Evolutionary conservation across 2,888 invertebrate species (phyloP), one percentile per base, ranked within the genome.

Genomic region (Heliconius charithonia): DNA sequence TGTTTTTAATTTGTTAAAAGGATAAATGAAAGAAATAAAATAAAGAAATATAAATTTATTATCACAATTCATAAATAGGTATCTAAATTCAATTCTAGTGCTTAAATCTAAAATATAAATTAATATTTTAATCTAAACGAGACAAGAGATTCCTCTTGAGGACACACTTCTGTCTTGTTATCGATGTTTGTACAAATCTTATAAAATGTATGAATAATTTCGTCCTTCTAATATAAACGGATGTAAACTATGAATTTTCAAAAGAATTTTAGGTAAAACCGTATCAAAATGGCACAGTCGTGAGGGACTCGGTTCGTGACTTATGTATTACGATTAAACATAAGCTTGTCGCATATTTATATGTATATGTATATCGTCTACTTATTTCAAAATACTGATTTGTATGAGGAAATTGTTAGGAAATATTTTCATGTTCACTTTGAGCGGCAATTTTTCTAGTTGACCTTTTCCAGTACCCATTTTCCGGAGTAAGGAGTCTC

Each of bases 41-140:
- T 84, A 78, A 79, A 81, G 85, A 87, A 89, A 89, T 88, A 91
- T 91, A 91, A 89, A 90, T 94, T 94, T 94, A 94, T 93, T 95
- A 95, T 95, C 95, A 95, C 95, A 94, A 92, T 93, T 90, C 89
- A 93, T 93, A 94, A 93, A 94, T 93, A 93, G 89, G 88, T 89
- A 87, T 87, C 91, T 93, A 89, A 89, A 89, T 88, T 91, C 86
- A 85, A 87, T 87, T 89, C 83, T 92, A 89, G 87, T 80, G 80
- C 91, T 91, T 92, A 93, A 72, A 85, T 83, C 91, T 93, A 93
- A 85, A 84, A 81, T 87, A 93, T 94, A 94, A 94, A 93, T 94
- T 91, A 92, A 83, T 87, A 86, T 90, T 84, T 82, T 91, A 89
- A 86, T 88, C 91, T 91, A 89, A 85, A 84, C 87, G 45, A 88